These are phyloP conservation scores for Callionymus lyra DNA, from an alignment of 2,113 vertebrate genomes.

Conservation along the genomic window DNA sequence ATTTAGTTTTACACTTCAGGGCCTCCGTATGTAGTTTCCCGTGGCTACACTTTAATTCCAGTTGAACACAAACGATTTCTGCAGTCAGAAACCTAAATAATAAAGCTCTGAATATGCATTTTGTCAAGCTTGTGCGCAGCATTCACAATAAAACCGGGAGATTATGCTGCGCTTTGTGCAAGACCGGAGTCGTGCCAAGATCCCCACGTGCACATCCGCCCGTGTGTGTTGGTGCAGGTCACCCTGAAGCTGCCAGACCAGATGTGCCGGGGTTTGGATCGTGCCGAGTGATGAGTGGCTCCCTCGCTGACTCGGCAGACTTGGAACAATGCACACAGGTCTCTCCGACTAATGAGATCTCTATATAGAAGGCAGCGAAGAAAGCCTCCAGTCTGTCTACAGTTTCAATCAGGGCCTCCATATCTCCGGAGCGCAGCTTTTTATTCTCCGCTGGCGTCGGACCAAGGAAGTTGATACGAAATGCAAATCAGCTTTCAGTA, in stretches of 20 bases:
- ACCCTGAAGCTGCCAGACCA: conserved; percentile 57
- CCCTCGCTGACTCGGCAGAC: conserved; percentile 63
- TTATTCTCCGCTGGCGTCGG: conserved; percentile 40
- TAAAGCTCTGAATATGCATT: too few relatives aligned
- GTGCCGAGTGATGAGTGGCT: conserved; percentile 55
- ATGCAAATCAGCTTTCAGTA: conserved; percentile 56
- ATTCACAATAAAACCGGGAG: conserved; percentile 18
- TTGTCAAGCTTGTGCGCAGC: too few relatives aligned
- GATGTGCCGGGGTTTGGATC: conserved; percentile 57
- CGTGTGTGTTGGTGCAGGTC: conserved; percentile 36
- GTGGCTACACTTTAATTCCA: too few relatives aligned
- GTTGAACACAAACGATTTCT: too few relatives aligned
- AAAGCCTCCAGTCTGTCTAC: conserved; percentile 40
- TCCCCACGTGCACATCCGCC: conserved; percentile 29
- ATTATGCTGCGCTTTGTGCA: conserved; percentile 15
- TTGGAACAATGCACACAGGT: conserved; percentile 63
- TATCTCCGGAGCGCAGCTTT: conserved; percentile 49
- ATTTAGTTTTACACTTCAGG: too few relatives aligned
- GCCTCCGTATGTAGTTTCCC: too few relatives aligned
- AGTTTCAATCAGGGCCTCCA: conserved; percentile 53
- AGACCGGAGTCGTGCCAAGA: conserved; percentile 7
- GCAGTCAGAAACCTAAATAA: too few relatives aligned
- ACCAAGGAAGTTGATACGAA: conserved; percentile 55
- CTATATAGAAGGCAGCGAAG: conserved; percentile 37
- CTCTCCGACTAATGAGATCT: conserved; percentile 64